Percentiles rank a stretch among this genome's conserved stretches.
phyloP scores from a whole-genome alignment of 2,113 vertebrate species.

The Ceuthmochares aereus region DNA sequence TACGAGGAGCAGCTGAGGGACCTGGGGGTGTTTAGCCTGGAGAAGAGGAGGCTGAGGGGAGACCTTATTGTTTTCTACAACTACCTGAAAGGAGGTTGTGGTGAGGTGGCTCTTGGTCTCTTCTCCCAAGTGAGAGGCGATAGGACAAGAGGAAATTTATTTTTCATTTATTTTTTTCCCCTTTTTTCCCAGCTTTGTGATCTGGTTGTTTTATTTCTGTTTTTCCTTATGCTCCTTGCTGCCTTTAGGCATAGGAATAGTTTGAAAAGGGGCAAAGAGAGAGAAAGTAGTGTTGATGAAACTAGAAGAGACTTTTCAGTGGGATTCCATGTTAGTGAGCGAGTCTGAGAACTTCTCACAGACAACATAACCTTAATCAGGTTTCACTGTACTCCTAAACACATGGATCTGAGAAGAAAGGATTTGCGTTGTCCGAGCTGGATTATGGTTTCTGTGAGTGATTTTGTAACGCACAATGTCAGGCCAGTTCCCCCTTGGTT shows the following conservation, averaged over 20 bases:
- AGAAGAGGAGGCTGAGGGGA: too few relatives aligned
- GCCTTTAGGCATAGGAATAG: not conserved
- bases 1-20: too few relatives aligned
- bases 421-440: not conserved
- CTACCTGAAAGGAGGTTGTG: too few relatives aligned
- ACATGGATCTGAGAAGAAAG: not conserved
- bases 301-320: not conserved
- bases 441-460: not conserved
- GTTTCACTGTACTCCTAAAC: not conserved
- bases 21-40: too few relatives aligned
- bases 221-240: not conserved
- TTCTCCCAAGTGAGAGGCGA: too few relatives aligned
- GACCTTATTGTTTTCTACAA: too few relatives aligned
- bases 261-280: not conserved
- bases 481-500: not conserved
- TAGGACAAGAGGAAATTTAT: not conserved
- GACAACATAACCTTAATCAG: not conserved
- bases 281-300: not conserved
- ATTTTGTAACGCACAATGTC: fast-evolving
- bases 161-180: not conserved
- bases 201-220: not conserved
- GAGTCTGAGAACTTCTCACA: not conserved
- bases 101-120: too few relatives aligned
- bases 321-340: not conserved
- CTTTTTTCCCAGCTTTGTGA: not conserved